Evolutionary conservation across 2,797 vertebrate genomes (phyloP), one percentile per base, ranked within the genome.

Genomic region (Neosilurus hyrtlii): DNA sequence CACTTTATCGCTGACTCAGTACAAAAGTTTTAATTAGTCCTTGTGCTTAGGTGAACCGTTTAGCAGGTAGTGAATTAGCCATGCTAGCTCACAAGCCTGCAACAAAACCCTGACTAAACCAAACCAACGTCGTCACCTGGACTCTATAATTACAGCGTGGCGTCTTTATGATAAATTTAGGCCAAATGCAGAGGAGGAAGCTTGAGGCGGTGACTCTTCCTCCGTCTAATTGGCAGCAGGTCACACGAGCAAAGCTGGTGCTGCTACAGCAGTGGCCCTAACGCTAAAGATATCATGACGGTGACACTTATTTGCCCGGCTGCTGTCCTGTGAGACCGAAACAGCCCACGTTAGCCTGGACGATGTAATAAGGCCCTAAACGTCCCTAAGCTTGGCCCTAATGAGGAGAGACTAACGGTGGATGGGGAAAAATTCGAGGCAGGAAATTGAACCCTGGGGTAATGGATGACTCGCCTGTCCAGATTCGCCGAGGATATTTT

Each of bases 161-260:
- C 4, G 4, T 62, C 72, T 61, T 74, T 75, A 37, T 51, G 24
- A 52, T 65, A 80, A 81, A 81, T 76, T 84, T 68, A 62, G 73
- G 5, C 67, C 20, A 49, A n/a, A 84, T 81, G 73, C 73, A 66
- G 73, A 82, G 77, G 67, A 86, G 85, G 82, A 52, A 82, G 86
- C 85, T 84, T 70, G 82, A 86, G 88, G 86, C 83, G 51, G 63
- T 83, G 70, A 56, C 79, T 68, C 72, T 71, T 71, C 30, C 80
- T 76, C 76, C 67, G 35, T 86, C 80, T 88, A 88, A 88, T 88
- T 87, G 86, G 79, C 77, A 83, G 70, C 76, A 52, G 66, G 82
- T 84, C 81, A 83, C 79, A 71, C 1, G 43, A 80, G 75, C 63
- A 9, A 54, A 70, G 59, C 54, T 26, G 75, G 30, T 51, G 9